phyloP scores from a whole-genome alignment of 1,140 invertebrate species.

The Odontomachus brunneus region DNA sequence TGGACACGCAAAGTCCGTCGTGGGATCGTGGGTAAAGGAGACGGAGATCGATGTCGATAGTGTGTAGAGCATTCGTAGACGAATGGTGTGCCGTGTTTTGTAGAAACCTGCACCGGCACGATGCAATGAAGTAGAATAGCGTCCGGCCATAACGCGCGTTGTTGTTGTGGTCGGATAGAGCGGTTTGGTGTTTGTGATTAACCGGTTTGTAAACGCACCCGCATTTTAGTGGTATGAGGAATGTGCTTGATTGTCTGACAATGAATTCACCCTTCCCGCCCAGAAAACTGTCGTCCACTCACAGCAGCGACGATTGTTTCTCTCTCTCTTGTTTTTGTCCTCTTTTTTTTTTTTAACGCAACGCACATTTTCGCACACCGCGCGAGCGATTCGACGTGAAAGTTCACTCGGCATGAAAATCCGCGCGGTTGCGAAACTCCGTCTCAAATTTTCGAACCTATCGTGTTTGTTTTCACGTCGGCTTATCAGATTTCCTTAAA shows the following conservation, averaged over 20 bases:
- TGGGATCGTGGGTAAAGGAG: conserved; percentile 42
- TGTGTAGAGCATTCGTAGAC: background rate
- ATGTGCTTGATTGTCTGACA: conserved; percentile 48
- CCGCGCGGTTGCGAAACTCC: no score
- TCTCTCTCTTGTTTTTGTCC: no score
- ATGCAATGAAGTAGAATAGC: conserved; percentile 38
- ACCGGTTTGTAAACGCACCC: conserved; percentile 36
- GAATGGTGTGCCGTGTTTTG: conserved; percentile 7
- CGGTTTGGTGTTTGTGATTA: conserved; percentile 43
- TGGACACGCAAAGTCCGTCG: conserved; percentile 25
- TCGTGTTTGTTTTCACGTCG: no score
- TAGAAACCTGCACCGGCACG: conserved; percentile 29
- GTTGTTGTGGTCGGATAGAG: conserved; percentile 29
- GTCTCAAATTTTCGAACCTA: no score
- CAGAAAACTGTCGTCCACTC: background rate
- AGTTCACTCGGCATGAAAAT: no score
- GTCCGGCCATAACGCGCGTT: background rate
- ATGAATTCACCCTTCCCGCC: background rate
- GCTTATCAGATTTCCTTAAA: background rate
- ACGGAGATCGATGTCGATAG: conserved; percentile 41
- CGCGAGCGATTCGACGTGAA: background rate
- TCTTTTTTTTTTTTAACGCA: background rate
- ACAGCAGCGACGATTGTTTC: background rate
- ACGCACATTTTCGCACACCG: background rate
- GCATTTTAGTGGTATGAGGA: conserved; percentile 50